These are phyloP conservation scores for Solenodon paradoxus DNA, from an alignment of 2,113 vertebrate species.

Conservation along the genomic window DNA sequence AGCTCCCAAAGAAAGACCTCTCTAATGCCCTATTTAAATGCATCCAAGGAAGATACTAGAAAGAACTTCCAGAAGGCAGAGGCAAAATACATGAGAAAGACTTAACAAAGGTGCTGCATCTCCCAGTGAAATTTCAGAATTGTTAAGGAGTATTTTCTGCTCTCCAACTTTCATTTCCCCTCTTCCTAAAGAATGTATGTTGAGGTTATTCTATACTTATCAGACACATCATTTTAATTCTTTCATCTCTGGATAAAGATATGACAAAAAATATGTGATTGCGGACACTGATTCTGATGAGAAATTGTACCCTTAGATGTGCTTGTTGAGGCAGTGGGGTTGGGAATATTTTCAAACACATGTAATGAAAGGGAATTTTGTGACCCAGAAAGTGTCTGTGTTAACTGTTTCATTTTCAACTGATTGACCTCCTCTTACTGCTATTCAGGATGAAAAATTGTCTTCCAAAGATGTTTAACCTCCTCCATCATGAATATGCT, in stretches of 20 bases:
- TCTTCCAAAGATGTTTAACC: neutral
- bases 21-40: neutral
- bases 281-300: neutral
- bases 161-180: neutral
- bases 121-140: neutral
- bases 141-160: fast-evolving
- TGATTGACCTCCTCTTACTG: neutral
- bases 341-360: neutral
- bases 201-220: neutral
- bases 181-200: neutral
- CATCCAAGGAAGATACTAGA: neutral
- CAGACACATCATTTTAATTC: neutral
- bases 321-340: fast-evolving
- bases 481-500: neutral
- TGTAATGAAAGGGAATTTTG: neutral
- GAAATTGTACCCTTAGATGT: neutral
- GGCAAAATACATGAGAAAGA: neutral
- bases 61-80: neutral
- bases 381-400: neutral
- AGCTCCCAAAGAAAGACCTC: neutral
- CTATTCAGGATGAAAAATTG: neutral
- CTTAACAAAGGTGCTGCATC: fast-evolving
- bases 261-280: neutral
- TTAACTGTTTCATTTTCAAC: neutral
- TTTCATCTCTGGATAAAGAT: neutral